These are phyloP conservation scores for Heliconius hewitsoni DNA, from an alignment of 1,140 invertebrate genomes.

Conservation along the genomic window DNA sequence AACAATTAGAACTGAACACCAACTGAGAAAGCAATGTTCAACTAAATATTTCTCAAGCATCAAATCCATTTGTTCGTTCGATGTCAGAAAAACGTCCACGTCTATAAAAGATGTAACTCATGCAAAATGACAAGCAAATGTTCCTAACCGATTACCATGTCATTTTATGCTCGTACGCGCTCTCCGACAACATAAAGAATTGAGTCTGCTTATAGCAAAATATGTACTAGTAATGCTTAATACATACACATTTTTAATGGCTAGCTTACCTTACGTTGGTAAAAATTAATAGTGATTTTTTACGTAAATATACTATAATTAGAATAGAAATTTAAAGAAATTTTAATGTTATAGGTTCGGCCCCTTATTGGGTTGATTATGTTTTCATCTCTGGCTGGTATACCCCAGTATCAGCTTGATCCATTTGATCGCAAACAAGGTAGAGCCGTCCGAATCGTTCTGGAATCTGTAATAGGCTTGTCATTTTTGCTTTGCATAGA, in stretches of 20 bases:
- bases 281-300: too few species aligned
- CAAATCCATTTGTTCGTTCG: conserved; percentile 15
- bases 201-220: conserved; percentile 25
- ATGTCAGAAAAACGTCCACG: conserved; percentile 24
- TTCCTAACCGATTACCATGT: conserved; percentile 38
- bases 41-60: neutral
- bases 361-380: too few species aligned
- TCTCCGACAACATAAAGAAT: conserved; percentile 35
- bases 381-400: too few species aligned
- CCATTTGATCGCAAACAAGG: too few species aligned
- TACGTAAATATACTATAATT: too few species aligned
- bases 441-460: too few species aligned
- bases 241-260: neutral
- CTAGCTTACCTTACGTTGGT: conserved; percentile 21
- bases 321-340: too few species aligned
- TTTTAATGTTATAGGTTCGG: too few species aligned
- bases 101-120: conserved; percentile 37
- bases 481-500: too few species aligned
- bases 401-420: too few species aligned
- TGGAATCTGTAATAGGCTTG: too few species aligned
- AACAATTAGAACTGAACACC: neutral
- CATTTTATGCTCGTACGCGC: conserved; percentile 32
- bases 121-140: conserved; percentile 41
- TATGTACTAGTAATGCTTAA: conserved; percentile 27
- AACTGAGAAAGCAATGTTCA: neutral